Evolutionary conservation across 2,797 vertebrate species (phyloP).

Genomic region (Macropodus opercularis): DNA sequence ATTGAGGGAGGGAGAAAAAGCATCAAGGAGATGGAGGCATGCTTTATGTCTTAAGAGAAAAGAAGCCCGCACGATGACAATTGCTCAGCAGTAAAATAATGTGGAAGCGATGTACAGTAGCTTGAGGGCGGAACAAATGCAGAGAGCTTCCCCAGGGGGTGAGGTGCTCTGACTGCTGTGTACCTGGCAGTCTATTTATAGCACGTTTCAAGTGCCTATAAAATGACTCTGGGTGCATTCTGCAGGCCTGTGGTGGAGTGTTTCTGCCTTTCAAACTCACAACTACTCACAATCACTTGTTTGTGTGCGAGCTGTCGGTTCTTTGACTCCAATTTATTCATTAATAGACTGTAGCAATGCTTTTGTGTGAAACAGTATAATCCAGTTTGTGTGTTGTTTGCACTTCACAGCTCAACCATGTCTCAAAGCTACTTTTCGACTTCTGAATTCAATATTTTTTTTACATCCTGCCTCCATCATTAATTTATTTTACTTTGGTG

Average conservation of each 20-base stretch:
- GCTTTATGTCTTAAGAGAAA: constrained; percentile 36
- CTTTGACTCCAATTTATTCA: constrained; percentile 4
- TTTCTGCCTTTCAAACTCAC: constrained; percentile 26
- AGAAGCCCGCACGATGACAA: constrained; percentile 37
- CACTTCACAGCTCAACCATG: background rate
- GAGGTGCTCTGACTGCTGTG: constrained; percentile 51
- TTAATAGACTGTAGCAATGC: background rate
- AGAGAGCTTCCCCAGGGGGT: constrained; percentile 43
- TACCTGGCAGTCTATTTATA: constrained; percentile 68
- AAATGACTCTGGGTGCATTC: constrained; percentile 48
- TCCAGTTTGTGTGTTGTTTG: background rate
- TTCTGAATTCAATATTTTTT: background rate
- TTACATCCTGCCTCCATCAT: background rate
- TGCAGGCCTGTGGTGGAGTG: constrained; percentile 15
- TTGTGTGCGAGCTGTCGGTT: constrained; percentile 1
- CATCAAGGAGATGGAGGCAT: constrained; percentile 21
- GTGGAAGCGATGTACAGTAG: constrained; percentile 39
- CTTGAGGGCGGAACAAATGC: constrained; percentile 52
- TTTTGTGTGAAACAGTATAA: background rate
- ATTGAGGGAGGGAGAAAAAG: background rate
- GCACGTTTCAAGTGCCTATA: constrained; percentile 47
- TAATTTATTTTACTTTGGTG: background rate
- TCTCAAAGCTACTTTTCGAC: background rate
- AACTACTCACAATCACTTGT: constrained; percentile 13
- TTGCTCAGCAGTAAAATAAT: constrained; percentile 31